Evolutionary conservation across 2,113 vertebrate genomes (phyloP).

Genomic region (Varanus salvator): DNA sequence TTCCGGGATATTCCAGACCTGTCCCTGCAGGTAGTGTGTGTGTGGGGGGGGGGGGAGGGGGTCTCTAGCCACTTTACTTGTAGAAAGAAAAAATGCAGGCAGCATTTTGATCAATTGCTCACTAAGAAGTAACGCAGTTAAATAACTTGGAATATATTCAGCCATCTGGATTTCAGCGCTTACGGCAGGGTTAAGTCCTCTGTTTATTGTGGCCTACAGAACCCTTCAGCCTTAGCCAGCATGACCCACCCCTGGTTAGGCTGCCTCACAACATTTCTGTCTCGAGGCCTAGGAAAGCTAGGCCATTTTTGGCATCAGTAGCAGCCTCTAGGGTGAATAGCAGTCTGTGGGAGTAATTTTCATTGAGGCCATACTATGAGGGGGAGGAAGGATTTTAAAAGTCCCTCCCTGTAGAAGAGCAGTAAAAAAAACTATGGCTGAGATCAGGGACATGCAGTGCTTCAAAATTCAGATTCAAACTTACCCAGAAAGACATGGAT

Average conservation of each 20-base stretch:
- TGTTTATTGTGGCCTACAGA: no score
- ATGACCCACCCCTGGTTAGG: no score
- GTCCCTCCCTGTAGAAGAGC: neutral
- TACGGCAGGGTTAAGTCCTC: no score
- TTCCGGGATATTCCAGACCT: neutral
- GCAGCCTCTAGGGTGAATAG: neutral
- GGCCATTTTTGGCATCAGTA: neutral
- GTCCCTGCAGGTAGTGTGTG: neutral
- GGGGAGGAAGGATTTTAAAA: neutral
- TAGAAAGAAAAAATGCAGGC: neutral
- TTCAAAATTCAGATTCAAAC: neutral
- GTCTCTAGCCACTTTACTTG: no score
- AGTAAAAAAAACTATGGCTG: neutral
- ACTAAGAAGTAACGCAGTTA: neutral
- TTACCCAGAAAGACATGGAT: no score
- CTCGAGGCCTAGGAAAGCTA: neutral
- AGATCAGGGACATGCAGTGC: neutral
- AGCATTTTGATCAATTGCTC: neutral
- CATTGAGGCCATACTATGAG: neutral
- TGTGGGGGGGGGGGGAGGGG: no score
- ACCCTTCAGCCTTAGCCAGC: no score
- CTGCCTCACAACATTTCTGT: neutral
- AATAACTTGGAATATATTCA: neutral
- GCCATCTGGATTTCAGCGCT: neutral
- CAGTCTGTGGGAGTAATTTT: neutral